These are phyloP conservation scores for Drosophila recens DNA, from an alignment of 2,888 invertebrate genomes.

Conservation along the genomic window DNA sequence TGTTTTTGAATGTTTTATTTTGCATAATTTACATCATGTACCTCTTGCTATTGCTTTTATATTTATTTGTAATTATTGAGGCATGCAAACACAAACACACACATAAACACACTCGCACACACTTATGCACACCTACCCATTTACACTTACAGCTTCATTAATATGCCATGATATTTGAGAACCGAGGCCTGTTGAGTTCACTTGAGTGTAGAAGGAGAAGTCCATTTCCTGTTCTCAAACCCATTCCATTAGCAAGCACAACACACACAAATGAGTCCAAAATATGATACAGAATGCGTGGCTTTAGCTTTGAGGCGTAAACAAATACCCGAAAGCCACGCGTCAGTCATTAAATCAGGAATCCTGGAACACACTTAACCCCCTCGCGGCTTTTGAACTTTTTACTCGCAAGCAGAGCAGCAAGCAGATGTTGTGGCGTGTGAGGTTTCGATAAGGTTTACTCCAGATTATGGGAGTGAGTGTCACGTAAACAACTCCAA, in stretches of 20 bases:
- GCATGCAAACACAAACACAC: constrained; percentile 39
- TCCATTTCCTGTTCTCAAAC: constrained; percentile 29
- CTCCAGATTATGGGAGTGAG: constrained; percentile 14
- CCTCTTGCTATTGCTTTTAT: constrained; percentile 40
- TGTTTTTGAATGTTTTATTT: constrained; percentile 39
- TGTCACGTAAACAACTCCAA: constrained; percentile 23
- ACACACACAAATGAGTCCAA: constrained; percentile 30
- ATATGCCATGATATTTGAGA: constrained; percentile 64
- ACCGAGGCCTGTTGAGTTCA: constrained; percentile 30
- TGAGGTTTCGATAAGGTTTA: neutral
- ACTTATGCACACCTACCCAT: constrained; percentile 1
- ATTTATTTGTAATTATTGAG: constrained; percentile 70
- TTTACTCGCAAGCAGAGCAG: constrained; percentile 29
- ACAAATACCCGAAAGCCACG: constrained; percentile 68
- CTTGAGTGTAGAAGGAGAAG: constrained; percentile 13
- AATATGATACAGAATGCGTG: constrained; percentile 44
- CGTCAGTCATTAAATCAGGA: constrained; percentile 70
- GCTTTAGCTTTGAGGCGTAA: constrained; percentile 57
- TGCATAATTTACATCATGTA: constrained; percentile 43
- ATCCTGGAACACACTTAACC: constrained; percentile 36
- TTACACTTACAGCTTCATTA: constrained; percentile 57
- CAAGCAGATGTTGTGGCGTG: constrained; percentile 9
- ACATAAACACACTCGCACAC: constrained; percentile 17
- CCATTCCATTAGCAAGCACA: constrained; percentile 37
- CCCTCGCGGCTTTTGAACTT: constrained; percentile 66